Conservation (phyloP, 2,797 vertebrate species). For the Chaenodraco wilsoni region DNA sequence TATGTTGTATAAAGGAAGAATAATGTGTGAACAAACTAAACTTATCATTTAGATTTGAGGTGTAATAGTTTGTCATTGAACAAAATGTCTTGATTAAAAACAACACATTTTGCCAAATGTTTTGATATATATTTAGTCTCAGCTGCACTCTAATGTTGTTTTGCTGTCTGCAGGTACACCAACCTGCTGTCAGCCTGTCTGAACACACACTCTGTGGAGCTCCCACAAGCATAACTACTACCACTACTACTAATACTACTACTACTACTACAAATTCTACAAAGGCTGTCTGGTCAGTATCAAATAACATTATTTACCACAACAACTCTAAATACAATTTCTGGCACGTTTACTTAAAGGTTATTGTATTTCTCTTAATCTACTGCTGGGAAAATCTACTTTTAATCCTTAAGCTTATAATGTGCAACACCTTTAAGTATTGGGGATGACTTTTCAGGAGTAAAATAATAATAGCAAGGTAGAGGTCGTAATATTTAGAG, state of each 20-base stretch:
- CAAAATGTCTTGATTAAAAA: neutral
- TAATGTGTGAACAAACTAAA: too few relatives aligned
- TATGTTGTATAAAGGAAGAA: too few relatives aligned
- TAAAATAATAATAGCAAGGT: neutral
- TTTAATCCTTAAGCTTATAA: too few relatives aligned
- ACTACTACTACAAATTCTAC: neutral
- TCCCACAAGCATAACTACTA: conserved; percentile 17
- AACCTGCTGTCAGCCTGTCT: conserved; percentile 57
- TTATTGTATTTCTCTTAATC: neutral
- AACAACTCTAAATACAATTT: neutral
- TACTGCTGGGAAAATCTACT: neutral
- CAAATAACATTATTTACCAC: neutral
- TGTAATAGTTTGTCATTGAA: neutral
- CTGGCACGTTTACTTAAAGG: neutral
- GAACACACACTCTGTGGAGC: conserved; percentile 46
- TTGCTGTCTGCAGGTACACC: conserved; percentile 65
- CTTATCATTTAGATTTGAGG: too few relatives aligned
- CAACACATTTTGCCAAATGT: too few relatives aligned
- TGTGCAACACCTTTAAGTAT: neutral
- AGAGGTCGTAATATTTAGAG: neutral
- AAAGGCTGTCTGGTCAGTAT: conserved; percentile 58
- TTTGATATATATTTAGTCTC: neutral
- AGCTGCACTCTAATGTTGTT: conserved; percentile 1
- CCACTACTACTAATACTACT: conserved; percentile 2
- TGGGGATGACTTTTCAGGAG: too few relatives aligned